phyloP scores from a whole-genome alignment of 2,888 invertebrate species.

The Hypolimnas misippus region DNA sequence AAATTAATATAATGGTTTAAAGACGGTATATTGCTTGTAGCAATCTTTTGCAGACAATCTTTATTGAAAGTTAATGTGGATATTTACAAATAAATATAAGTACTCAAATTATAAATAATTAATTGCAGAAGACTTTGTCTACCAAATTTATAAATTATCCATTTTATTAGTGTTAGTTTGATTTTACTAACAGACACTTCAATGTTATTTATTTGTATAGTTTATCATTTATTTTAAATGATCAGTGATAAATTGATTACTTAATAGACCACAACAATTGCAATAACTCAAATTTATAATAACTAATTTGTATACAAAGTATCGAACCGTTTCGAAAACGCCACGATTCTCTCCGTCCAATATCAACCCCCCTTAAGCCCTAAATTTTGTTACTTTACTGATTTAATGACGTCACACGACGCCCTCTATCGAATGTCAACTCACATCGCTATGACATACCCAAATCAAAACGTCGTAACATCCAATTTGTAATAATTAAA shows the following conservation, averaged over 20 bases:
- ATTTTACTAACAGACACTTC: too few relatives aligned
- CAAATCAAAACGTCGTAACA: conserved; percentile 43
- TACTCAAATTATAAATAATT: too few relatives aligned
- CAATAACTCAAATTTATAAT: background rate
- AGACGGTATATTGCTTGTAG: too few relatives aligned
- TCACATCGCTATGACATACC: conserved; percentile 58
- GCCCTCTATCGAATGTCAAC: conserved; percentile 83
- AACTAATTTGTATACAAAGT: conserved; percentile 1
- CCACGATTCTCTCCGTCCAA: conserved; percentile 48
- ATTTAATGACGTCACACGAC: conserved; percentile 82
- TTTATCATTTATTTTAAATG: too few relatives aligned
- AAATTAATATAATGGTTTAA: too few relatives aligned
- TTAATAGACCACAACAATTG: background rate
- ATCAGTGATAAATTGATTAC: background rate
- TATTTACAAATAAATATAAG: too few relatives aligned
- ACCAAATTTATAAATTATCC: too few relatives aligned
- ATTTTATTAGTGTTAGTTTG: too few relatives aligned
- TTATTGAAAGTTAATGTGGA: too few relatives aligned
- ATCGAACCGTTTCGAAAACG: conserved; percentile 1
- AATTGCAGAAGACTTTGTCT: too few relatives aligned
- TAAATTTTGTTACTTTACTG: conserved; percentile 79
- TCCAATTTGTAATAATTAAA: conserved; percentile 15
- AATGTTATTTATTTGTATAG: too few relatives aligned
- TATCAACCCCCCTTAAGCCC: conserved; percentile 69
- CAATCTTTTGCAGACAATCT: too few relatives aligned